Conservation (phyloP, 2,113 vertebrate genomes). For the Chiloscyllium plagiosum region DNA sequence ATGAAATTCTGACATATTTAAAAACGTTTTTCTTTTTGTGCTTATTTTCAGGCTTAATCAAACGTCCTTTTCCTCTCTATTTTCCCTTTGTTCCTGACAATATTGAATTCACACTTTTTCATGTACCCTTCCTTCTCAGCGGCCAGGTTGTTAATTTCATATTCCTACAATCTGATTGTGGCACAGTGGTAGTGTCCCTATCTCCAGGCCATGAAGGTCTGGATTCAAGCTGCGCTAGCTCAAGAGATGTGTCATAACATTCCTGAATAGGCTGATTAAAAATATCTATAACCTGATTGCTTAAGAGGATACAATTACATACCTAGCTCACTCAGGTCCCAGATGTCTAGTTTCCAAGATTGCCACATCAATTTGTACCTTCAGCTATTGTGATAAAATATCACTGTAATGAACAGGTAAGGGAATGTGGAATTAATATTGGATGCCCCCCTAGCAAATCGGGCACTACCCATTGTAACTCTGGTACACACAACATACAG, state of each 20-base stretch:
- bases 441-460: neutral
- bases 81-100: neutral
- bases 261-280: too few relatives aligned
- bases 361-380: neutral
- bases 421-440: neutral
- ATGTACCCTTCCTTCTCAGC: neutral
- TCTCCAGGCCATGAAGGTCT: too few relatives aligned
- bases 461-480: neutral
- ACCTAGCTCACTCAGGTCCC: neutral
- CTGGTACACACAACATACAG: neutral
- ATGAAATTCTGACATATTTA: too few relatives aligned
- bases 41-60: neutral
- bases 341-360: neutral
- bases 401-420: neutral
- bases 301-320: neutral
- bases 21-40: neutral
- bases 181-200: too few relatives aligned
- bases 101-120: too few relatives aligned
- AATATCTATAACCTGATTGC: too few relatives aligned
- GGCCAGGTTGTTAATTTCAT: too few relatives aligned
- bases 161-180: neutral
- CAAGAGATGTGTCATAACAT: too few relatives aligned
- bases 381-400: neutral
- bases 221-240: too few relatives aligned
- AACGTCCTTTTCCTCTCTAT: neutral